phyloP scores from a whole-genome alignment of 2,888 invertebrate genomes.

The Salticus scenicus region DNA sequence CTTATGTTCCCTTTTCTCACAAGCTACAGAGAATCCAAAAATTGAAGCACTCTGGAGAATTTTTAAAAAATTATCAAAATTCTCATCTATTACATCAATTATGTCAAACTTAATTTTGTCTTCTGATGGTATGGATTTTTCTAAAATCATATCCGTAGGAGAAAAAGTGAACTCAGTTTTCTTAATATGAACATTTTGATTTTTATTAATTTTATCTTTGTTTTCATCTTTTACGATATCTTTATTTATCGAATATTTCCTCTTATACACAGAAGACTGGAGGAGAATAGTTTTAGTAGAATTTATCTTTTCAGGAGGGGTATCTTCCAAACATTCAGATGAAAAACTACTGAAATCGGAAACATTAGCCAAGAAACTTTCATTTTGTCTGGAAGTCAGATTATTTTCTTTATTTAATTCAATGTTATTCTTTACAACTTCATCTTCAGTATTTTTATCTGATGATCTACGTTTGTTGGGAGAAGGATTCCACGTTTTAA shows the following conservation, averaged over 20 bases:
- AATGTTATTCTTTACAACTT: not conserved
- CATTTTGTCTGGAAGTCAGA: not conserved
- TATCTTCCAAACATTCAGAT: slow-evolving; percentile 31
- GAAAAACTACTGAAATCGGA: slow-evolving; percentile 44
- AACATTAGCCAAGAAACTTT: not conserved
- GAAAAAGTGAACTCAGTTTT: not conserved
- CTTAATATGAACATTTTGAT: not conserved
- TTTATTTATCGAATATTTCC: not conserved
- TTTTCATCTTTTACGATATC: not conserved
- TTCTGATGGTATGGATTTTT: not conserved
- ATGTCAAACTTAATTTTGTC: slow-evolving; percentile 2
- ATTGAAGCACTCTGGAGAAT: slow-evolving; percentile 74
- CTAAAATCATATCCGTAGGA: not conserved
- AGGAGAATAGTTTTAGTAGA: not conserved
- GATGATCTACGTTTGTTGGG: too few relatives aligned
- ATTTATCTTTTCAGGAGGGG: slow-evolving; percentile 18
- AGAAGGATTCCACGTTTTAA: slow-evolving; percentile 39
- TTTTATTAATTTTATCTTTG: not conserved
- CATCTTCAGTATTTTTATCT: not conserved
- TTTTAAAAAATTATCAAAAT: slow-evolving; percentile 73
- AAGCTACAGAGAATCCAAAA: slow-evolving; percentile 76
- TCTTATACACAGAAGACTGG: not conserved
- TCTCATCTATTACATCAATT: slow-evolving; percentile 20
- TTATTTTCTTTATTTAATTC: not conserved
- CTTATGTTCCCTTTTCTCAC: slow-evolving; percentile 73